Percentiles rank a stretch among this genome's conserved stretches.
phyloP scores from a whole-genome alignment of 2,888 invertebrate genomes.

The Itoplectis maculator region DNA sequence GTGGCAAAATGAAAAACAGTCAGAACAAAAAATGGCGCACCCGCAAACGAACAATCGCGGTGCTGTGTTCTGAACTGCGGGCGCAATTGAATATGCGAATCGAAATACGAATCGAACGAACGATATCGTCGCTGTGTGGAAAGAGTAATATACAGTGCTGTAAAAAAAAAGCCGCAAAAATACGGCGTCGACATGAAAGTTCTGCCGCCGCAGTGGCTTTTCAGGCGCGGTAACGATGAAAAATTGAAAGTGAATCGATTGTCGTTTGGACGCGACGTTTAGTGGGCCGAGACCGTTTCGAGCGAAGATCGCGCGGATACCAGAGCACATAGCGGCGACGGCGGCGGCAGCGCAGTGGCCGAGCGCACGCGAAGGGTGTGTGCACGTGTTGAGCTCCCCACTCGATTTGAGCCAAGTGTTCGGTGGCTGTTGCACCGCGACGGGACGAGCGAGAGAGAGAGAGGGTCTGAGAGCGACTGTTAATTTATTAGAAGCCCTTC shows the following conservation, averaged over 20 bases:
- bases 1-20: no score
- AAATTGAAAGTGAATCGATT: constrained; percentile 43
- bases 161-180: no score
- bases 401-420: constrained; percentile 48
- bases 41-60: no score
- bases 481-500: constrained; percentile 63
- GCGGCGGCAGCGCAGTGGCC: not conserved
- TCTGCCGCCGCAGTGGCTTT: constrained; percentile 5
- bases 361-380: not conserved
- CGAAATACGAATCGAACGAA: no score
- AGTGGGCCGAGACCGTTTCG: constrained; percentile 25
- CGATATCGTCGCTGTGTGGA: no score
- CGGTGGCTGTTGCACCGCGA: constrained; percentile 13
- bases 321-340: not conserved
- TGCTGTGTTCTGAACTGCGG: no score
- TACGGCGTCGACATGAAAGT: not conserved
- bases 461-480: constrained; percentile 45
- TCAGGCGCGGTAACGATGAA: constrained; percentile 7
- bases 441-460: constrained; percentile 44
- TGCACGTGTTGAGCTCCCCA: constrained; percentile 49
- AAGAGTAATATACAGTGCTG: no score
- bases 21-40: no score
- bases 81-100: no score
- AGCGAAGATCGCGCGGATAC: not conserved
- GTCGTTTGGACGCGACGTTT: constrained; percentile 24